A percentile compares a stretch with the other conserved stretches of the same genome.
Conservation (phyloP, 2,888 invertebrate genomes). For the Drosophila infuscata region DNA sequence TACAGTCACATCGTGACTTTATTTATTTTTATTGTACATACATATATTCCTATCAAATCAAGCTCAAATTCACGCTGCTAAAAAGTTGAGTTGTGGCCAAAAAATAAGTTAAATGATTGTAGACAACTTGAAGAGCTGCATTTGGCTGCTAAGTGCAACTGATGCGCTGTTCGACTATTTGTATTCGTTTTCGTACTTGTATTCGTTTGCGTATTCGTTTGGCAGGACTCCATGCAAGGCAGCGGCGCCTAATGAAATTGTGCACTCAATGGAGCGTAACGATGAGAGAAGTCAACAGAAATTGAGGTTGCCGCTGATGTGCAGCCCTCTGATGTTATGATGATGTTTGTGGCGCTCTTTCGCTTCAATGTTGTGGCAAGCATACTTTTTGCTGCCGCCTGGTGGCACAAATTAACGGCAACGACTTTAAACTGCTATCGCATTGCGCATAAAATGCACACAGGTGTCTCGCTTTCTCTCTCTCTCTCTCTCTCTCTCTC, state of each 20-base stretch:
- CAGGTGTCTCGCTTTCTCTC: constrained; percentile 30
- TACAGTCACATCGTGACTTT: too few relatives aligned
- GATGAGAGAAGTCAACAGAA: constrained; percentile 78
- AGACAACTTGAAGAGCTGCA: background rate
- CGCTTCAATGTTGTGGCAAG: constrained; percentile 55
- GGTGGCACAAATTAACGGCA: constrained; percentile 75
- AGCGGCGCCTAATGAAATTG: constrained; percentile 75
- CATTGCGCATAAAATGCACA: constrained; percentile 69
- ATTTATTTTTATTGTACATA: background rate
- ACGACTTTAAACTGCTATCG: constrained; percentile 75
- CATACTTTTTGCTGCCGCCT: constrained; percentile 47
- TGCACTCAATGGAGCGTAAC: constrained; percentile 79
- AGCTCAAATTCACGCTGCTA: background rate
- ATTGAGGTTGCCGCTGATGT: constrained; percentile 66
- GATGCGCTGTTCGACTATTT: background rate
- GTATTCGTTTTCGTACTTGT: background rate
- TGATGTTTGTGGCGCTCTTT: constrained; percentile 50
- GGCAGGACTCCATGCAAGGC: constrained; percentile 29
- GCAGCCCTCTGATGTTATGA: constrained; percentile 52
- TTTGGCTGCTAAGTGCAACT: constrained; percentile 7
- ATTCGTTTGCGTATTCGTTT: constrained; percentile 1
- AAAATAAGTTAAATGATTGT: background rate
- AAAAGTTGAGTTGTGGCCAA: background rate
- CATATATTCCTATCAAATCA: background rate
- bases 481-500: too few relatives aligned